Percentiles rank a stretch among this genome's conserved stretches.
These are phyloP conservation scores for Holothuria leucospilota DNA, from an alignment of 53 echinoderm and acorn worm species.

Conservation along the genomic window DNA sequence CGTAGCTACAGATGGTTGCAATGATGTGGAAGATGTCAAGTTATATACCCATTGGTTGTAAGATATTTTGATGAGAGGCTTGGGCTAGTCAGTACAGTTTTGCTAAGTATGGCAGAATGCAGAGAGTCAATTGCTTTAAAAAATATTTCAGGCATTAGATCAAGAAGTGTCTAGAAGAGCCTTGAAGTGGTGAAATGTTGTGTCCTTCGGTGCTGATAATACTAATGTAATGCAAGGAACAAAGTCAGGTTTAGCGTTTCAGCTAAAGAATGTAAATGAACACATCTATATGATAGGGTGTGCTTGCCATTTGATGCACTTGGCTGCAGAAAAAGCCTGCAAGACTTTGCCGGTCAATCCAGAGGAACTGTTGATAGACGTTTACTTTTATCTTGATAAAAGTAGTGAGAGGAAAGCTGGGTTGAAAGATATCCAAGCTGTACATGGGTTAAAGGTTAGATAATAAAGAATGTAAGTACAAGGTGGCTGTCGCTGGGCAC, in stretches of 20 bases:
- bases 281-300: neutral
- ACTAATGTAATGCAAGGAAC: constrained; percentile 4
- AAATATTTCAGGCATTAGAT: constrained; percentile 48
- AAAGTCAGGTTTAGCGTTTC: neutral
- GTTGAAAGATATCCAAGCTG: neutral
- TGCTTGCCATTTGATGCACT: constrained; percentile 28
- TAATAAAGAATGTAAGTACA: constrained; percentile 15
- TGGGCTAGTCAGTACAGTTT: constrained; percentile 33
- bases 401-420: constrained; percentile 18
- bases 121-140: constrained; percentile 43
- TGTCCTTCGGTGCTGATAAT: constrained; percentile 26
- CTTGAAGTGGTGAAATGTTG: neutral
- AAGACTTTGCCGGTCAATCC: neutral
- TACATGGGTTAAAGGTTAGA: constrained; percentile 13
- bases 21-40: constrained; percentile 62
- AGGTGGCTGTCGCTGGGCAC: constrained; percentile 12
- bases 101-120: constrained; percentile 53
- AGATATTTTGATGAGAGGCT: constrained; percentile 56
- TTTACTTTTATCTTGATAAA: constrained; percentile 39
- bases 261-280: neutral
- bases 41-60: constrained; percentile 67
- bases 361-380: constrained; percentile 33
- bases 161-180: constrained; percentile 5
- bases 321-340: constrained; percentile 27
- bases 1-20: constrained; percentile 60